Conservation (phyloP, 2,797 vertebrate species). For the Mergus octosetaceus region DNA sequence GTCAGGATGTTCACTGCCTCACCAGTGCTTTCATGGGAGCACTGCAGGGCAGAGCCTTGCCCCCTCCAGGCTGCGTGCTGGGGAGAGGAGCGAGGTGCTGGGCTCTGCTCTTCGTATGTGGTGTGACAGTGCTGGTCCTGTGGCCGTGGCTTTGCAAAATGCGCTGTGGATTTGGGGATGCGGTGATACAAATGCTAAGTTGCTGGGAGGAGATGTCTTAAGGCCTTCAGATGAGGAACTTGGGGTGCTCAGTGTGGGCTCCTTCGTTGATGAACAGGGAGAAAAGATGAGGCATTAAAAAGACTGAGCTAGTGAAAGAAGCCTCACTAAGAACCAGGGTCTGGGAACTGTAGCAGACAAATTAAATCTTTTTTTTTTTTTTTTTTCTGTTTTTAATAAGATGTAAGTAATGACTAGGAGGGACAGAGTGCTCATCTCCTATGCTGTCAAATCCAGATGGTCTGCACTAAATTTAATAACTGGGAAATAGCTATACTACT, state of each 20-base stretch:
- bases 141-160: background rate
- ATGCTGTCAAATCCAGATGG: background rate
- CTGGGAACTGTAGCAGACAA: background rate
- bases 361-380: background rate
- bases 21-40: too few species aligned
- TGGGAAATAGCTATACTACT: background rate
- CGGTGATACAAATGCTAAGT: background rate
- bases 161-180: background rate
- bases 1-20: background rate
- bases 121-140: background rate
- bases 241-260: background rate
- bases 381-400: background rate
- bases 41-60: fast-evolving
- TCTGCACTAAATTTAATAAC: background rate
- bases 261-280: background rate
- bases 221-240: background rate
- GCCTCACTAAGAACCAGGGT: background rate
- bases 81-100: background rate
- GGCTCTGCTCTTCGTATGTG: background rate
- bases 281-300: background rate
- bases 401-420: background rate
- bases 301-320: background rate
- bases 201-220: background rate
- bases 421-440: background rate
- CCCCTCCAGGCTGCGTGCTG: fast-evolving